Evolutionary conservation across 30 jellyfish, hydroid and myxozoan genomes (phyloP), one percentile per base, ranked within the genome.

Genomic region (Hydractinia echinata): DNA sequence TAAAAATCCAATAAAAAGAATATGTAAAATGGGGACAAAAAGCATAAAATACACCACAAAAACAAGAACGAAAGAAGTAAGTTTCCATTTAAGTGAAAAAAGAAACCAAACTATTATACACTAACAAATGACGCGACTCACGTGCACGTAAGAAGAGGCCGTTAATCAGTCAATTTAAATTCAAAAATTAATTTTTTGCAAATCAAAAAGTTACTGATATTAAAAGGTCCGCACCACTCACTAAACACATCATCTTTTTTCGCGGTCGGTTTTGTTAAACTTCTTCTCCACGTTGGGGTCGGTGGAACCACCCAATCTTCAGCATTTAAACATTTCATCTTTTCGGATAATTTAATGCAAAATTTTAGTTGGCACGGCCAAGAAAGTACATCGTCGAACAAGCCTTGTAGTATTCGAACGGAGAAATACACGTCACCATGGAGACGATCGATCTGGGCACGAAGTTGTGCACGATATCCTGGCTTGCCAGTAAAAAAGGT

Each of bases 361-460:
- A 80, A 80, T 39, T 66, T 80, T 21, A 30, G 61, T 30, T 52
- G 83, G 61, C 64, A 80, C 83, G 87, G 87, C 87, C 87, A 80
- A 7, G 53, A 30, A 8, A 80, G 6, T 15, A 8, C 44, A 44
- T 80, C 87, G 48, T 80, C 87, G 53, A 80, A 80, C 67, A 80
- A 30, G 21, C 87, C 87, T 61, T 80, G 48, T 72, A 80, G 21
- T 21, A 80, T 62, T 60, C 87, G 87, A 80, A 80, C 81, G 62
- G 81, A 52, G 44, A 80, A 80, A 80, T 80, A 80, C 18, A 80
- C 73, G 48, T 80, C 87, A 7, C 87, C 87, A 49, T 80, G 87
- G 21, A 80, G 82, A n/a, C 87, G 87, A 66, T 80, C 87, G 5
- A 80, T 60, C 21, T 66, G 87, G 20, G 87, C 82, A n/a, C 73